phyloP scores from a whole-genome alignment of 2,113 vertebrate species.

The Apus apus region DNA sequence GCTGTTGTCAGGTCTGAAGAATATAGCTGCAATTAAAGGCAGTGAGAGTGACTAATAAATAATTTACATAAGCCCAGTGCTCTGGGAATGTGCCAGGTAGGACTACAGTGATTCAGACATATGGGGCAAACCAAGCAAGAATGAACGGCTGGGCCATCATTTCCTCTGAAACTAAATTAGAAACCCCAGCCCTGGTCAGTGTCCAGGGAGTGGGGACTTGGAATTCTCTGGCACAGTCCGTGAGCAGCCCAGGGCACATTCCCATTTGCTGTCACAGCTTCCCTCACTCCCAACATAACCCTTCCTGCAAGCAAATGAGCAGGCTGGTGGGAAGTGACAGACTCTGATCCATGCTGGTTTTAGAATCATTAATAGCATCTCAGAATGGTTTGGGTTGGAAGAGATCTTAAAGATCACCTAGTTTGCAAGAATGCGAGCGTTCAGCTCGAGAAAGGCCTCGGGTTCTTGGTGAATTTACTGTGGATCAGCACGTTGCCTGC shows the following conservation, averaged over 20 bases:
- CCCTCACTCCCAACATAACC: background rate
- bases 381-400: no score
- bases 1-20: background rate
- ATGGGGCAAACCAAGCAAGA: background rate
- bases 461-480: rapidly evolving
- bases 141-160: background rate
- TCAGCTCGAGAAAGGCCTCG: background rate
- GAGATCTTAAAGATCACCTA: no score
- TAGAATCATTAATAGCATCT: no score
- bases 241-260: rapidly evolving
- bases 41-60: slow-evolving; percentile 17
- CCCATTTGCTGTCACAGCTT: background rate
- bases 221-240: rapidly evolving
- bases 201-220: rapidly evolving
- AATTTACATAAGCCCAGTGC: background rate
- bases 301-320: no score
- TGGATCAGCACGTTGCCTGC: rapidly evolving
- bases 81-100: background rate
- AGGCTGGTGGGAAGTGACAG: background rate
- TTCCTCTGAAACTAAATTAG: background rate
- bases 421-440: no score
- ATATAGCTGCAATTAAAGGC: slow-evolving; percentile 16
- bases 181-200: background rate
- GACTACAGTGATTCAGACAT: background rate
- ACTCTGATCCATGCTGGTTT: rapidly evolving